Evolutionary conservation across 2,797 vertebrate species (phyloP), one percentile per base, ranked within the genome.

Genomic region (Siniperca undulata): DNA sequence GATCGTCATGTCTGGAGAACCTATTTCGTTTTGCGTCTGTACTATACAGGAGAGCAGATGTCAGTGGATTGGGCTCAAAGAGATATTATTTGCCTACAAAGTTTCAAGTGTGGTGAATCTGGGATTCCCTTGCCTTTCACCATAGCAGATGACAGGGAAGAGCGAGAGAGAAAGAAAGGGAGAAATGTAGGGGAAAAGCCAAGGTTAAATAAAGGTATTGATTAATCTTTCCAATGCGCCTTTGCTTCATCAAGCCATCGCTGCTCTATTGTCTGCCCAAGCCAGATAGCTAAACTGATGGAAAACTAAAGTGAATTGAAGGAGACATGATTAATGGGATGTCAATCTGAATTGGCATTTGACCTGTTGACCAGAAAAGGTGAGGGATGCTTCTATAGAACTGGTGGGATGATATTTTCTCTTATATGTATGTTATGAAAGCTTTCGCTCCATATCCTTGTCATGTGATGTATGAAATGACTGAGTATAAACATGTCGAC

Each of bases 191-290:
- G 40, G 46, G 36, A n/a, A 76, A 87, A 22, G 59, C 7, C 61
- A 85, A 88, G 81, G 70, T 75, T 80, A 85, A 87, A 84, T 76
- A 73, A 87, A 83, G 48, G 22, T 76, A 90, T 87, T 83, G 80
- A 88, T 90, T 77, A 53, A 82, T 83, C 59, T 74, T 83, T 77
- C 53, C 61, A 70, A 38, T 76, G 77, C 64, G 61, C 74, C 73
- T 81, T 61, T 80, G 69, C 82, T 77, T 78, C 72, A 80, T 79
- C 52, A 81, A 87, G 64, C 53, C 67, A 70, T 53, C 8, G 24
- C 67, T 42, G 55, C 42, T 84, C 22, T 77, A 60, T 81, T 81
- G 73, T 74, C 52, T 85, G 59, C 64, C 70, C 52, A 73, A 79
- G 58, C 69, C 76, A 66, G 75, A 77, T 69, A 70, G 76, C 52